Evolutionary conservation across 2,888 invertebrate species (phyloP), one percentile per base, ranked within the genome.

Genomic region (Cryptophagus acutangulus): DNA sequence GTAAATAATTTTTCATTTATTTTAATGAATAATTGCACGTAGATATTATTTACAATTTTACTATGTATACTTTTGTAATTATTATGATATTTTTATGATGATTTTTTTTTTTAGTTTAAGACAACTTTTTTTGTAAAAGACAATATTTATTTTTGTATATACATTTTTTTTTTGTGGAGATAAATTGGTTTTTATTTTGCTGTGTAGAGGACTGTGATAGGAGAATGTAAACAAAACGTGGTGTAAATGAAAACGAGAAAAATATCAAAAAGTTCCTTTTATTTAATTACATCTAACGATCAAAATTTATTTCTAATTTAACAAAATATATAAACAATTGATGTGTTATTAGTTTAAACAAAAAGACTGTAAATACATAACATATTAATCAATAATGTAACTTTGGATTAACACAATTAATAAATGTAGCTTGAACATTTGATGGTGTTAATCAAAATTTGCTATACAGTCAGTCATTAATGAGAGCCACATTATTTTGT

Each of bases 171-270:
- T 33, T 38, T 40, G 38, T 31, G 38, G 41, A 35, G 17, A 31
- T n/a, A 15, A 25, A 31, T 17, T 43, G 18, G 35, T 28, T 43
- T 51, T 29, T 46, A 37, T 45, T 42, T 51, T 52, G 58, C 52
- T 61, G 61, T 63, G 59, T 62, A 59, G 63, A 63, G 63, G 52
- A 62, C 66, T 66, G 66, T 66, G 66, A 54, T 54, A 54, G 50
- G 52, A 49, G 49, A 48, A 34, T 29, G 38, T 26, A 31, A 39
- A 13, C 29, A 26, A 28, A 33, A 33, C 13, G 28, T 28, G 28
- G 28, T 13, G 13, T n/a, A n/a, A n/a, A 28, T 28, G 8, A n/a
- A 28, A 28, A 28, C 6, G 20, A 20, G 9, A 33, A 16, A 24
- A 25, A 36, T n/a, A 20, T 36, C 14, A 18, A 36, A 29, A 26